Conservation (phyloP, 2,888 invertebrate species). For the Drosophila atroscutellata region DNA sequence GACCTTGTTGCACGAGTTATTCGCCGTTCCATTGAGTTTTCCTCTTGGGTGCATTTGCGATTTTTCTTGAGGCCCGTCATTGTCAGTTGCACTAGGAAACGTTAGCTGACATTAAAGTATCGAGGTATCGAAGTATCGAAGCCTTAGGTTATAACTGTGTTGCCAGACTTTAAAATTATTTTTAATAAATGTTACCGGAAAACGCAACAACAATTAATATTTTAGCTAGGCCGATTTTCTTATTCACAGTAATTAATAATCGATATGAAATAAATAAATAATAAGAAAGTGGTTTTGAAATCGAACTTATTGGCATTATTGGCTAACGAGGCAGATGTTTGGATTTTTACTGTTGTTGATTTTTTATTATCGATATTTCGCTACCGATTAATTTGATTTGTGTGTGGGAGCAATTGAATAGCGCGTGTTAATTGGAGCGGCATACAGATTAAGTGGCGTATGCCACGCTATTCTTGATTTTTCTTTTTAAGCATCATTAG, state of each 20-base stretch:
- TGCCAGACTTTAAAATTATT: neutral
- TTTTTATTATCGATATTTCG: neutral
- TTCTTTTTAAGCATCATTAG: neutral
- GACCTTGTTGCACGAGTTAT: neutral
- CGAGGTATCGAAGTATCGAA: neutral
- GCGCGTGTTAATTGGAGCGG: neutral
- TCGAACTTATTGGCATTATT: neutral
- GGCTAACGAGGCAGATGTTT: neutral
- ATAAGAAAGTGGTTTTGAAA: neutral
- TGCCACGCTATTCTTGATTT: neutral
- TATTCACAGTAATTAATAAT: neutral
- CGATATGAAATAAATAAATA: neutral
- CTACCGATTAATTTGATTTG: neutral
- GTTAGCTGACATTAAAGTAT: neutral
- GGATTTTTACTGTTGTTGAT: neutral
- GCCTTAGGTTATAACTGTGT: neutral
- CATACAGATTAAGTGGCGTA: neutral
- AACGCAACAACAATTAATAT: neutral
- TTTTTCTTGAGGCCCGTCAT: rapidly evolving
- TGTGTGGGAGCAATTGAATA: neutral
- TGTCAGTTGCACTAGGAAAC: neutral
- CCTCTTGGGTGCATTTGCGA: rapidly evolving
- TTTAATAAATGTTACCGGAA: neutral
- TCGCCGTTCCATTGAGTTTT: neutral
- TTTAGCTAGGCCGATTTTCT: neutral